Percentiles rank a stretch among this genome's conserved stretches.
These are phyloP conservation scores for Myopa testacea DNA, from an alignment of 2,888 invertebrate genomes.

Conservation along the genomic window DNA sequence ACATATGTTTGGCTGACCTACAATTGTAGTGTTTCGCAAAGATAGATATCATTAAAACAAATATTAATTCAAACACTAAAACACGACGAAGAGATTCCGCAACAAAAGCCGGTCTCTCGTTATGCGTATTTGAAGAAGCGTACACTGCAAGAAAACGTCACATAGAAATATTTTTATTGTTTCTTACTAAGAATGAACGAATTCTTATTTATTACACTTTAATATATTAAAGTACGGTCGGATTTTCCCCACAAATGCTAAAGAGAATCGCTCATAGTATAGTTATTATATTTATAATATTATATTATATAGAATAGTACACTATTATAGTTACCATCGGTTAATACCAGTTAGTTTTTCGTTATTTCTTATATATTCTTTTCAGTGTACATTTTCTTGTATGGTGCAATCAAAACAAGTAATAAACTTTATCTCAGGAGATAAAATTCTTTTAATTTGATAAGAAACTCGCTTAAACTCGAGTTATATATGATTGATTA, in stretches of 20 bases:
- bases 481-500: too few species aligned
- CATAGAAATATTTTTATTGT: too few species aligned
- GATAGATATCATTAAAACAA: background rate
- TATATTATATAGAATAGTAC: too few species aligned
- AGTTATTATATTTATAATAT: too few species aligned
- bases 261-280: too few species aligned
- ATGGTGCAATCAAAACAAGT: background rate
- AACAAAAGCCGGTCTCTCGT: conserved; percentile 23
- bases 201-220: too few species aligned
- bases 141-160: background rate
- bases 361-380: background rate
- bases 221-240: too few species aligned
- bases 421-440: conserved; percentile 19
- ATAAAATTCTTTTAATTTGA: background rate
- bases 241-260: too few species aligned
- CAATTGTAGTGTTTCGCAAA: background rate
- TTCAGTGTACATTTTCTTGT: too few species aligned
- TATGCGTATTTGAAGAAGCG: background rate
- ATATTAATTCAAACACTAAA: background rate
- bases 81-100: background rate
- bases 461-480: background rate
- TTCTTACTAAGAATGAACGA: too few species aligned
- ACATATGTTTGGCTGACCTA: background rate
- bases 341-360: too few species aligned
- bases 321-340: too few species aligned